Evolutionary conservation across 2,113 vertebrate species (phyloP).

Genomic region (Stegostoma tigrinum): DNA sequence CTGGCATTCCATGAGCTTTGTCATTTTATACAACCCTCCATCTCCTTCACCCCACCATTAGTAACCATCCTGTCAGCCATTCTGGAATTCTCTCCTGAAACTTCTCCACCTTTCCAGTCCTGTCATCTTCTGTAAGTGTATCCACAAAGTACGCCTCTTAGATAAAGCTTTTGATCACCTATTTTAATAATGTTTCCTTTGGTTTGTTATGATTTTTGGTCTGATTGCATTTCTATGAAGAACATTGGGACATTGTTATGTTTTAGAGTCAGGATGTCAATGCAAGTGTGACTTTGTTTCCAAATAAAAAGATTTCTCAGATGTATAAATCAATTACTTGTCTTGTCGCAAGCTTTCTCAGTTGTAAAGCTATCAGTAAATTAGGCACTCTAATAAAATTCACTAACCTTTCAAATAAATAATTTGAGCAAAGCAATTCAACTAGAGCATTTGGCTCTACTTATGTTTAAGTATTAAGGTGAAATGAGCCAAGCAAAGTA

Average conservation of each 20-base stretch:
- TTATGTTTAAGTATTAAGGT: not conserved
- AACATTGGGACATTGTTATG: not conserved
- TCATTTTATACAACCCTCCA: not conserved
- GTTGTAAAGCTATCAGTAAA: not conserved
- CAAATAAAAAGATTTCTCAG: not conserved
- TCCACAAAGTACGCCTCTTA: not conserved
- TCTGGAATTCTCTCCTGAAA: not conserved
- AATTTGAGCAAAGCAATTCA: constrained; percentile 4
- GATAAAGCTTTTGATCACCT: not conserved
- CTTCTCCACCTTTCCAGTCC: not conserved
- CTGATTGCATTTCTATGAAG: not conserved
- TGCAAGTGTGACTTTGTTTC: not conserved
- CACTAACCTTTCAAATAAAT: not conserved
- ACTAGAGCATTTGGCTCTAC: not conserved
- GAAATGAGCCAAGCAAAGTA: not conserved
- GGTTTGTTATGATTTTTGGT: not conserved
- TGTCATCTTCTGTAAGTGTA: not conserved
- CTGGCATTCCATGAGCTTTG: not conserved
- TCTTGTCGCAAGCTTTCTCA: not conserved
- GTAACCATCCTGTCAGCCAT: not conserved
- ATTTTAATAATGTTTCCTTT: not conserved
- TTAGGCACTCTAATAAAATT: not conserved
- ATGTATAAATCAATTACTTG: not conserved
- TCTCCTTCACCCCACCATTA: not conserved
- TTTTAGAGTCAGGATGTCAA: not conserved